Conservation (phyloP, 2,113 vertebrate species). For the Calidris pugnax region DNA sequence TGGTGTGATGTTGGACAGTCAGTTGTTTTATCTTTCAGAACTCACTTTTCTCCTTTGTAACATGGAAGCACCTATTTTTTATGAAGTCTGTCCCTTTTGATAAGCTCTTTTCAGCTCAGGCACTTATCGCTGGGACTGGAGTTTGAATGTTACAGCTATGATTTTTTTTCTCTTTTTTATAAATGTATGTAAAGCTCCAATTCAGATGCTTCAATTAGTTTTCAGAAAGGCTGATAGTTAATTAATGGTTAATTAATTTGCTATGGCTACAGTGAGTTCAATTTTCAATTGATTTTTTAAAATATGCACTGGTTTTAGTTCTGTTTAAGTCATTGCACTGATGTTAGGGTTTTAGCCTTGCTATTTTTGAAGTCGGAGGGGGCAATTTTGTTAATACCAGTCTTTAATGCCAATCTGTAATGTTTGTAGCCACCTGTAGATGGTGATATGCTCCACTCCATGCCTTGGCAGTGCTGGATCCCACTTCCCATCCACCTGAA, state of each 20-base stretch:
- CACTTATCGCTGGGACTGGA: not conserved
- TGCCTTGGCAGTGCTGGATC: not conserved
- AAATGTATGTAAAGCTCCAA: not conserved
- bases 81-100: not conserved
- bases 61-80: not conserved
- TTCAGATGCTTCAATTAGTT: not conserved
- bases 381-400: not conserved
- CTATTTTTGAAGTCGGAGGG: not conserved
- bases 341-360: not conserved
- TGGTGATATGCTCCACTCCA: not conserved
- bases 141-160: not conserved
- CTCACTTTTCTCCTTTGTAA: not conserved
- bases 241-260: not conserved
- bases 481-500: not conserved
- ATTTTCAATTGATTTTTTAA: not conserved
- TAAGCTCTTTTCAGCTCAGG: not conserved
- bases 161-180: not conserved
- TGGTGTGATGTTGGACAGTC: not conserved
- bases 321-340: not conserved
- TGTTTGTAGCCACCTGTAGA: slow-evolving; percentile 11
- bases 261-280: not conserved
- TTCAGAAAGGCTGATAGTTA: not conserved
- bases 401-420: not conserved
- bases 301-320: not conserved
- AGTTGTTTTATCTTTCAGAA: not conserved